Evolutionary conservation across 2,113 vertebrate species (phyloP).

Genomic region (Psephotus haematonotus): DNA sequence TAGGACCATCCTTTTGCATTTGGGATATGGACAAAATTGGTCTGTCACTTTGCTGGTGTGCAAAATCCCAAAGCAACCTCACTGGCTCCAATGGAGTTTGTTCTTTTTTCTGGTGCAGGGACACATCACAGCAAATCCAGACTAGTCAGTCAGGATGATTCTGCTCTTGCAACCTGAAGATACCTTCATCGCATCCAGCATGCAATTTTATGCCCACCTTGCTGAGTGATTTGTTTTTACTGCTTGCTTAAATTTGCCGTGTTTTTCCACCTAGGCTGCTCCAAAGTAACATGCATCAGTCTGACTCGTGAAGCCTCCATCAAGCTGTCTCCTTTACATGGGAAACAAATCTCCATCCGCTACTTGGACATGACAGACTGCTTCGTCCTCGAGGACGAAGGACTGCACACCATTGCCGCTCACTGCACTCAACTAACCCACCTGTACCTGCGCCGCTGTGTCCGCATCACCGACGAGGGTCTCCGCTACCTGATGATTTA

Average conservation of each 20-base stretch:
- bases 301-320: constrained; percentile 90
- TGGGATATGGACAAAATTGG: background rate
- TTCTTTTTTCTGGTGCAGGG: background rate
- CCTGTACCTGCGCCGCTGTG: constrained; percentile 95
- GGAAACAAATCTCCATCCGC: constrained; percentile 94
- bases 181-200: background rate
- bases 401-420: constrained; percentile 92
- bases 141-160: background rate
- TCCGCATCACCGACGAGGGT: constrained; percentile 92
- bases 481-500: constrained; percentile 93
- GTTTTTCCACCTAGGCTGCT: constrained; percentile 85
- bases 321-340: constrained; percentile 86
- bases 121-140: background rate
- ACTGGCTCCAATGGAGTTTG: background rate
- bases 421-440: constrained; percentile 97
- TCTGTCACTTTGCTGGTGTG: background rate
- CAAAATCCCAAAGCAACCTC: background rate
- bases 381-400: constrained; percentile 93
- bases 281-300: constrained; percentile 98
- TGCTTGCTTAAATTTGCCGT: background rate
- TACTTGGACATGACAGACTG: constrained; percentile 98
- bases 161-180: background rate
- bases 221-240: background rate
- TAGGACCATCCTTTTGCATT: background rate
- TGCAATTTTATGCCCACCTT: fast-evolving